Percentiles rank a stretch among this genome's conserved stretches.
These are phyloP conservation scores for Tethya wilhelma DNA, from an alignment of 37 sponge, comb jelly and placozoan species.

Conservation along the genomic window DNA sequence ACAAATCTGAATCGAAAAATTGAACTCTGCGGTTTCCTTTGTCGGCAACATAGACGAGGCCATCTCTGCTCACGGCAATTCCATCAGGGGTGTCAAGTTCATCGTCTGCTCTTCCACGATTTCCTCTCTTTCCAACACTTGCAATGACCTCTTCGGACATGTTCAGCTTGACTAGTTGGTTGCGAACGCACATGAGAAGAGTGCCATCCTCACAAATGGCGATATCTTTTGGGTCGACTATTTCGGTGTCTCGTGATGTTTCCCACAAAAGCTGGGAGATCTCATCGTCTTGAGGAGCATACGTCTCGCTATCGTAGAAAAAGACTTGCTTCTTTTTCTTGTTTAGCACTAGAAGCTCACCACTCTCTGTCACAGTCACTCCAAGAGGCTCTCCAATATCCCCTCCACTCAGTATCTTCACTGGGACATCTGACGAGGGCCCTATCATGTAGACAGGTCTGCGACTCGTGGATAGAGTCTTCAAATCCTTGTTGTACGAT, in stretches of 20 bases:
- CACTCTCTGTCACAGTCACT: neutral
- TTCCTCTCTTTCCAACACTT: slow-evolving; percentile 18
- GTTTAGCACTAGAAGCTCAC: neutral
- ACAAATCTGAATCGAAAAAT: slow-evolving; percentile 5
- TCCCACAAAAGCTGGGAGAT: neutral
- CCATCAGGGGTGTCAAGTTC: neutral
- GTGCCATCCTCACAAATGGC: slow-evolving; percentile 3
- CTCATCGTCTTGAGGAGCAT: neutral
- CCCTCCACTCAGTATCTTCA: neutral
- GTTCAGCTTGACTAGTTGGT: neutral
- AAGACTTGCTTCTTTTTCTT: slow-evolving; percentile 4
- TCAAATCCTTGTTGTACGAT: too few relatives aligned
- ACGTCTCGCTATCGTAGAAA: neutral
- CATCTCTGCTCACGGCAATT: neutral
- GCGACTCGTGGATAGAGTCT: too few relatives aligned
- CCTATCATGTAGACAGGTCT: slow-evolving; percentile 1
- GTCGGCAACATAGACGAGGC: neutral
- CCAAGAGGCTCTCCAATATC: neutral
- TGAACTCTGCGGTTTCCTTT: neutral
- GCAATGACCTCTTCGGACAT: neutral
- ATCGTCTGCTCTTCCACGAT: neutral
- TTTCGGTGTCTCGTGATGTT: neutral
- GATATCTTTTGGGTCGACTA: neutral
- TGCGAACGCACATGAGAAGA: neutral
- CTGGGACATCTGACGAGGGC: neutral